Evolutionary conservation across 2,888 invertebrate genomes (phyloP).

Genomic region (Synanthedon myopaeformis): DNA sequence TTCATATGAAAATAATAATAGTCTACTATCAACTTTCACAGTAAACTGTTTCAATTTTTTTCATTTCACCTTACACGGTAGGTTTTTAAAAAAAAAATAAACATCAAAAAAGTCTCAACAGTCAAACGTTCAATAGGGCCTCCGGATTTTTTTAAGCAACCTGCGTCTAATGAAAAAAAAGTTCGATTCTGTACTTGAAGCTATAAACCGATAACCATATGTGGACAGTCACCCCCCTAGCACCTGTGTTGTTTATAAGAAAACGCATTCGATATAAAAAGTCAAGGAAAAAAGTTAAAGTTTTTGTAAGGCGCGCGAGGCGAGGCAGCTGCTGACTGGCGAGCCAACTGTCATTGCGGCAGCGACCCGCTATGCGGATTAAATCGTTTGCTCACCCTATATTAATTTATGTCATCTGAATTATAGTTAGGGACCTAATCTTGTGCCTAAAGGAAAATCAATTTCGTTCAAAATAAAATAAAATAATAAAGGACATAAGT

Average conservation of each 20-base stretch:
- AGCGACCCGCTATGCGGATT: constrained; percentile 33
- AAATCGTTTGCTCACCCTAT: neutral
- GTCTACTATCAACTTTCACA: neutral
- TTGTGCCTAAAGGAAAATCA: no score
- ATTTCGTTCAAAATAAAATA: no score
- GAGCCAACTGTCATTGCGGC: constrained; percentile 57
- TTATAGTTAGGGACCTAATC: no score
- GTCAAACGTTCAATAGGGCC: constrained; percentile 4
- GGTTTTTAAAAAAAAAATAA: no score
- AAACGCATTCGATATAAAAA: constrained; percentile 63
- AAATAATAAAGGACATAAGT: no score
- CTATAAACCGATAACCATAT: constrained; percentile 60
- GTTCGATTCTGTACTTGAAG: constrained; percentile 19
- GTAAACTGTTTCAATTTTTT: neutral
- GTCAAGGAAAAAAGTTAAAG: constrained; percentile 59
- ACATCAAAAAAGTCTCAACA: no score
- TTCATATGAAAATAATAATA: neutral
- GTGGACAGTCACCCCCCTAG: constrained; percentile 58
- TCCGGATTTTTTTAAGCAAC: constrained; percentile 27
- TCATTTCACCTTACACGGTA: no score
- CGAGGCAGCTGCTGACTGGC: constrained; percentile 61
- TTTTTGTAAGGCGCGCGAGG: constrained; percentile 62
- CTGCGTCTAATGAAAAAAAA: constrained; percentile 37
- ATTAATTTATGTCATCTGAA: neutral
- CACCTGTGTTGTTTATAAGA: constrained; percentile 70